phyloP scores from a whole-genome alignment of 2,797 vertebrate species.

The Enteromius mattozi region DNA sequence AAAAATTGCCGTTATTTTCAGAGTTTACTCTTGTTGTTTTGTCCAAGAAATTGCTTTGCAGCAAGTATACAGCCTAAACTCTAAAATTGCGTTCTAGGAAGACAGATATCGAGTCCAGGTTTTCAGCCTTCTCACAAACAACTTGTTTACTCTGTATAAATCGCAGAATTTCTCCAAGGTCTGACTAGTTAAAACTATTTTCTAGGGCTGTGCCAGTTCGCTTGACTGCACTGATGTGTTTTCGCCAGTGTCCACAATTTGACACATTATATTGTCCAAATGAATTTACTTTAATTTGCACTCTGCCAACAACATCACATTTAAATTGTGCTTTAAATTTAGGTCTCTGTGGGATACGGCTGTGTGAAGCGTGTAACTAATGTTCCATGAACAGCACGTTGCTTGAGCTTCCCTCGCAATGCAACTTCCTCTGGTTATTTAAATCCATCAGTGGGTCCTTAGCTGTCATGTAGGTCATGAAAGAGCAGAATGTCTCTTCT shows the following conservation, averaged over 20 bases:
- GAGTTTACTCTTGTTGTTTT: slow-evolving; percentile 17
- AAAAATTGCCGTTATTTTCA: slow-evolving; percentile 12
- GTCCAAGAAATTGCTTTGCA: slow-evolving; percentile 23
- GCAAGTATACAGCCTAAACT: slow-evolving; percentile 4
- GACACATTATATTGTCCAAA: slow-evolving; percentile 25
- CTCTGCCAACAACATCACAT: slow-evolving; percentile 29
- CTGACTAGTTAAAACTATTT: background rate
- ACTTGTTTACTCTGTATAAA: slow-evolving; percentile 14
- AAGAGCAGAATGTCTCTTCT: slow-evolving; percentile 45
- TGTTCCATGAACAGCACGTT: slow-evolving; percentile 30
- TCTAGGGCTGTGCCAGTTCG: background rate
- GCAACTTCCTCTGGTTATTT: slow-evolving; percentile 34
- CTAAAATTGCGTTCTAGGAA: background rate
- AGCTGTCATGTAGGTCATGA: slow-evolving; percentile 47
- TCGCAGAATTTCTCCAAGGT: background rate
- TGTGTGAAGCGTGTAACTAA: slow-evolving; percentile 27
- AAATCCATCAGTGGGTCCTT: slow-evolving; percentile 53
- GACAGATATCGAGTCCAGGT: slow-evolving; percentile 16
- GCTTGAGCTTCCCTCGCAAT: slow-evolving; percentile 19
- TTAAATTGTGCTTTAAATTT: slow-evolving; percentile 45
- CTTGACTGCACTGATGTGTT: slow-evolving; percentile 10
- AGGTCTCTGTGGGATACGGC: slow-evolving; percentile 28
- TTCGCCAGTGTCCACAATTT: slow-evolving; percentile 8
- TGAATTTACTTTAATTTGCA: slow-evolving; percentile 24
- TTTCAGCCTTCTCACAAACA: slow-evolving; percentile 23